Conservation (phyloP, 2,113 vertebrate species). For the Galemys pyrenaicus region DNA sequence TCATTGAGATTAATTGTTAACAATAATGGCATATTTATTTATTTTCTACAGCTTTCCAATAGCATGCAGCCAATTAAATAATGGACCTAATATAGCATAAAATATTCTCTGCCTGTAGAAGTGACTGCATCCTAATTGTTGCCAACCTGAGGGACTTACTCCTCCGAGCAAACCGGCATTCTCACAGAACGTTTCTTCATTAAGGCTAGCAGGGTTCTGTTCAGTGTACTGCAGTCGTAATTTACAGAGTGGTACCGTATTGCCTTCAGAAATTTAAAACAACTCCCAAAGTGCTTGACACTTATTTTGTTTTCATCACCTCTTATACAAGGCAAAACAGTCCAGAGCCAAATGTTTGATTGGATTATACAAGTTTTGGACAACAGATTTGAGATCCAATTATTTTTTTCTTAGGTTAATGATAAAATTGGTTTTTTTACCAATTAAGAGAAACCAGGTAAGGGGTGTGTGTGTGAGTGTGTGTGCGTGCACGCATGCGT, state of each 20-base stretch:
- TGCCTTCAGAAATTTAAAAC: slow-evolving; percentile 65
- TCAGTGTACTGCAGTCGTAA: slow-evolving; percentile 44
- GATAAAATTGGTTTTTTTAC: slow-evolving; percentile 56
- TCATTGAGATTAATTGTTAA: slow-evolving; percentile 30
- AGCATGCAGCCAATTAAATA: slow-evolving; percentile 31
- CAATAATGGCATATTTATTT: slow-evolving; percentile 35
- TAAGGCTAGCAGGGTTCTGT: slow-evolving; percentile 29
- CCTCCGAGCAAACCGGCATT: slow-evolving; percentile 54
- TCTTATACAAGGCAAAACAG: slow-evolving; percentile 57
- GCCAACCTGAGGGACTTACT: slow-evolving; percentile 56
- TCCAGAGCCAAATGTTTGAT: slow-evolving; percentile 55
- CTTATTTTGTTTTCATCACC: slow-evolving; percentile 70
- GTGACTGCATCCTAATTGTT: slow-evolving; percentile 41
- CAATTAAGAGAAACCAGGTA: slow-evolving; percentile 40
- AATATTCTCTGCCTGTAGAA: slow-evolving; percentile 45
- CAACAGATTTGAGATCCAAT: slow-evolving; percentile 25
- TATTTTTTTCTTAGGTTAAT: slow-evolving; percentile 50
- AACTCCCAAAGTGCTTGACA: slow-evolving; percentile 60
- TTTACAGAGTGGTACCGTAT: slow-evolving; percentile 28
- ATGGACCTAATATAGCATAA: slow-evolving; percentile 33
- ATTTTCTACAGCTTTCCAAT: slow-evolving; percentile 27
- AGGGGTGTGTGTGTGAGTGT: not conserved
- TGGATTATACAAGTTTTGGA: slow-evolving; percentile 48
- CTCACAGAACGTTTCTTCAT: slow-evolving; percentile 49
- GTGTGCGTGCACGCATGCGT: not conserved